Conservation (phyloP, 2,888 invertebrate genomes). For the Spatulosminthurus flaviceps region DNA sequence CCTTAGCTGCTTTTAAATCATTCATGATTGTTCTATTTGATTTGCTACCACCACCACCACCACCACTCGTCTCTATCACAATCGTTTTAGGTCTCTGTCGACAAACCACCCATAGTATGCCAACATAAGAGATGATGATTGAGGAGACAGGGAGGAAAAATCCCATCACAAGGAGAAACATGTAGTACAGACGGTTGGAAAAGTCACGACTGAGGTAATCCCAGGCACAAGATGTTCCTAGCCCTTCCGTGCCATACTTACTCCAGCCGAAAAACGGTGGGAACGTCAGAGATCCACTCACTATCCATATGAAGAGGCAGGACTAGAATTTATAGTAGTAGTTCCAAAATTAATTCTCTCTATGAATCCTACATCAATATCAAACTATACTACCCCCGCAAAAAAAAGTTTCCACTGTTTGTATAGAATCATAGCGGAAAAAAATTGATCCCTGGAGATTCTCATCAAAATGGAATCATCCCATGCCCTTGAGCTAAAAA, state of each 20-base stretch:
- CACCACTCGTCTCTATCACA: too few relatives aligned
- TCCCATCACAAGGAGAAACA: constrained; percentile 67
- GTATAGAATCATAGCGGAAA: too few relatives aligned
- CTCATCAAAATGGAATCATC: too few relatives aligned
- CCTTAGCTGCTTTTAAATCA: too few relatives aligned
- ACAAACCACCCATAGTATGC: constrained; percentile 65
- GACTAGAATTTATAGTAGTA: constrained; percentile 64
- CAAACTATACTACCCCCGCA: too few relatives aligned
- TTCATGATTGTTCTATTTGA: too few relatives aligned
- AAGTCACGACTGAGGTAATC: constrained; percentile 68
- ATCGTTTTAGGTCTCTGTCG: neutral
- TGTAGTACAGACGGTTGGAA: constrained; percentile 66
- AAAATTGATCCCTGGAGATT: too few relatives aligned
- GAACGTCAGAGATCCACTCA: constrained; percentile 66
- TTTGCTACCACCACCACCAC: too few relatives aligned
- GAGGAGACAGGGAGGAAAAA: constrained; percentile 67
- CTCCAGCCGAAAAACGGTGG: constrained; percentile 69
- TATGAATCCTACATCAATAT: too few relatives aligned
- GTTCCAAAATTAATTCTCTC: too few relatives aligned
- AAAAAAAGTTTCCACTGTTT: too few relatives aligned
- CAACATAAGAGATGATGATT: constrained; percentile 67
- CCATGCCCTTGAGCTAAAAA: too few relatives aligned
- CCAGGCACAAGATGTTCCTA: constrained; percentile 69
- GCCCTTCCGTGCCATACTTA: constrained; percentile 68
- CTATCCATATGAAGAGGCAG: constrained; percentile 67